Evolutionary conservation across 1,140 invertebrate species (phyloP).

Genomic region (Drosophila busckii): DNA sequence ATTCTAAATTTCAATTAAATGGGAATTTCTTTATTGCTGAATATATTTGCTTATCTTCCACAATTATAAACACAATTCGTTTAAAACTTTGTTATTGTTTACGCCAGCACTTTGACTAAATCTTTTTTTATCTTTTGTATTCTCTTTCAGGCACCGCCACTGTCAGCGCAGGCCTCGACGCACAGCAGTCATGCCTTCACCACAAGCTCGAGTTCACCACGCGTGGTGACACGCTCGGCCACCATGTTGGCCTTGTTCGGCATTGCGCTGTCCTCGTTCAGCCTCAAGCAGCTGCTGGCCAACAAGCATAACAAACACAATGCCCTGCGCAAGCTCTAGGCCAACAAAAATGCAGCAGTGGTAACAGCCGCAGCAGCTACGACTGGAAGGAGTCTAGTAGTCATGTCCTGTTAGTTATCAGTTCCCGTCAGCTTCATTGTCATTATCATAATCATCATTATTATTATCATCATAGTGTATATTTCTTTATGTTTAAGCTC

Average conservation of each 20-base stretch:
- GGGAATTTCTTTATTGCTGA: too few relatives aligned
- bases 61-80: too few relatives aligned
- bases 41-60: too few relatives aligned
- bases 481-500: slow-evolving; percentile 65
- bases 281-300: slow-evolving; percentile 82
- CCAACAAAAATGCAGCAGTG: not conserved
- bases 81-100: too few relatives aligned
- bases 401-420: slow-evolving; percentile 25
- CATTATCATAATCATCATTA: slow-evolving; percentile 10
- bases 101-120: not conserved
- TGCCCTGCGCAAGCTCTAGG: slow-evolving; percentile 64
- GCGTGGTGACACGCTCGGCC: slow-evolving; percentile 80
- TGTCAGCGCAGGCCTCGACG: slow-evolving; percentile 53
- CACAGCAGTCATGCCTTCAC: slow-evolving; percentile 57
- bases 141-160: slow-evolving; percentile 37
- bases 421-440: slow-evolving; percentile 6
- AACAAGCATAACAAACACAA: slow-evolving; percentile 63
- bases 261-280: slow-evolving; percentile 82
- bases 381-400: slow-evolving; percentile 6
- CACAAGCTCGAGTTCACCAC: slow-evolving; percentile 73
- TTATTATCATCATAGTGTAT: slow-evolving; percentile 44
- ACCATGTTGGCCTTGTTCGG: slow-evolving; percentile 81
- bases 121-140: slow-evolving; percentile 4
- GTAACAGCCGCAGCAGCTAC: slow-evolving; percentile 1
- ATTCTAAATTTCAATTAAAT: too few relatives aligned